Base-by-base conservation (phyloP, 1,140 invertebrate species). In the Caenorhabditis brenneri region DNA sequence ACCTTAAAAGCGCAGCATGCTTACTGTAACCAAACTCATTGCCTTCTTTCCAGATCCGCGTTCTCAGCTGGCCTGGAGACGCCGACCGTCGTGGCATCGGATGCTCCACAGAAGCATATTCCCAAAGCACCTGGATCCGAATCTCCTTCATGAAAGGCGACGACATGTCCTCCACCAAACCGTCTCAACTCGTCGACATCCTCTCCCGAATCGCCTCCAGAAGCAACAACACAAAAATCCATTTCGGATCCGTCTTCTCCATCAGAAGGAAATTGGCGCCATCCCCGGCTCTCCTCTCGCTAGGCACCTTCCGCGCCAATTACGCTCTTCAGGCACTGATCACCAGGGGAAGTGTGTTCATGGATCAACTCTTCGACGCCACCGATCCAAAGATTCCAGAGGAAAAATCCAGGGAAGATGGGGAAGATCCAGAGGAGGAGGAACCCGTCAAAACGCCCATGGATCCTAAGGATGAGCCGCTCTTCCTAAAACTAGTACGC, bases 311-410 rank as follows among this genome's bases (percentile, higher is more conserved):
- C 51, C 55, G 85, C 39, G 83, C 84, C 22, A 78, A 86, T 33
- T 86, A 86, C 36, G 80, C 79, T 46, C 51, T 86, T 46, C 49
- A 86, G 79, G 85, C 85, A 10, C 42, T 86, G 36, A 69, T 84
- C 19, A 69, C 83, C 0, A 42, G 85, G 39, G 85, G 85, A 36
- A 82, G 51, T 48, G 49, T 84, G 0, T 80, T 86, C n/a, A 86
- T 65, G 46, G 85, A 86, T 48, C 84, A 86, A 36, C 33, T 84
- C 9, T 86, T 86, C 33, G 79, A 81, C 48, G 39, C 22, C 5
- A 78, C 51, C 27, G 74, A 85, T 42, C 29, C 16, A 0, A 39
- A 53, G 22, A 78, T 55, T 49, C 53, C n/a, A 5, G 31, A 84
- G 24, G 31, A 27, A 5, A 29, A 49, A 15, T 7, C 55, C 22